A percentile compares a stretch with the other conserved stretches of the same genome.
Evolutionary conservation across 2,888 invertebrate species (phyloP).

Genomic region (Volucella inflata): DNA sequence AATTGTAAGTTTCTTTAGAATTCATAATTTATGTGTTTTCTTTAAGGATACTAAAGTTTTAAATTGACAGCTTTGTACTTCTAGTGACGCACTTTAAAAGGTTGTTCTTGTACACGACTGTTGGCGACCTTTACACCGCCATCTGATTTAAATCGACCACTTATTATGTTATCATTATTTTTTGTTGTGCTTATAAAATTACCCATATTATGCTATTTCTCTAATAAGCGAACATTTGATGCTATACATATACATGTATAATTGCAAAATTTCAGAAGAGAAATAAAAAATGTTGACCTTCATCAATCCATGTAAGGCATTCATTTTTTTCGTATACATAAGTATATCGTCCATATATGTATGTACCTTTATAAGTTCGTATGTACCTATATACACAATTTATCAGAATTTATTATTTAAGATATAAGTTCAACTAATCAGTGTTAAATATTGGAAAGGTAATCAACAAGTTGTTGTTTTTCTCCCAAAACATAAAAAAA

Average conservation of each 20-base stretch:
- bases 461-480: conserved; percentile 28
- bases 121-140: not conserved
- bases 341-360: too few species aligned
- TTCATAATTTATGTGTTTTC: not conserved
- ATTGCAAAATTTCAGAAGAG: conserved; percentile 19
- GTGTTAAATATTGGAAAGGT: not conserved
- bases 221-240: conserved; percentile 26
- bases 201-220: conserved; percentile 39
- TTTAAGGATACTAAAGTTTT: not conserved
- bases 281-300: not conserved
- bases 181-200: conserved; percentile 1
- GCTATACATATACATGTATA: conserved; percentile 3
- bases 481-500: conserved; percentile 25
- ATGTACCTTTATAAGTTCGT: too few species aligned
- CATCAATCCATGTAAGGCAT: too few species aligned
- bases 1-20: not conserved
- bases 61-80: conserved; percentile 4
- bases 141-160: conserved; percentile 8
- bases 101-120: not conserved
- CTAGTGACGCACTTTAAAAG: not conserved
- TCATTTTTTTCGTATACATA: too few species aligned
- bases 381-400: too few species aligned
- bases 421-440: too few species aligned
- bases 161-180: not conserved
- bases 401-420: too few species aligned